Percentiles rank a stretch among this genome's conserved stretches.
Evolutionary conservation across 2,113 vertebrate genomes (phyloP).

Genomic region (Zeus faber): DNA sequence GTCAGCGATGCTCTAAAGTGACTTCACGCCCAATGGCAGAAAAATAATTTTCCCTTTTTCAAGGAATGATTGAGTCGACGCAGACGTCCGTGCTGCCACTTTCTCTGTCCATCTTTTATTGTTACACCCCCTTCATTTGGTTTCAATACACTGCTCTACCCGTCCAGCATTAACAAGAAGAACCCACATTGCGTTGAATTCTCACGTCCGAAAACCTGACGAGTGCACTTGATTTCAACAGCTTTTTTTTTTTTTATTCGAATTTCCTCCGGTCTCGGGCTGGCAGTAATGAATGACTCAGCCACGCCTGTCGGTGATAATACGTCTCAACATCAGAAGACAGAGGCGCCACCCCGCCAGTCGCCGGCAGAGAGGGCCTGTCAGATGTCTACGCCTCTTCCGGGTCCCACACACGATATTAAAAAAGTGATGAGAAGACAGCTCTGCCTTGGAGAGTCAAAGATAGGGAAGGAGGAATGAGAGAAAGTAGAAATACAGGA

Average conservation of each 20-base stretch:
- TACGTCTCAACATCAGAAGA: conserved; percentile 23
- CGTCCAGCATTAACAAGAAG: conserved; percentile 1
- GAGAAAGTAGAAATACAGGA: too few species aligned
- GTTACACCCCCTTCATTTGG: conserved; percentile 4
- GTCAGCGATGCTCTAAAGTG: too few species aligned
- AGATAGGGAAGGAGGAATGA: conserved; percentile 32
- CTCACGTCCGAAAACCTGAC: background rate
- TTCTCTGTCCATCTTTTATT: conserved; percentile 2
- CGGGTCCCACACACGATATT: background rate
- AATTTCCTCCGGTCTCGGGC: too few species aligned
- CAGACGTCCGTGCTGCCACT: too few species aligned
- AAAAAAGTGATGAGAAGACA: conserved; percentile 27
- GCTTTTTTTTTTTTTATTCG: too few species aligned
- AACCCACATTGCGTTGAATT: background rate
- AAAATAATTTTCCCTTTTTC: too few species aligned
- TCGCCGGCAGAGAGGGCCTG: conserved; percentile 24
- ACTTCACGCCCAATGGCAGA: too few species aligned
- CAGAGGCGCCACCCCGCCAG: conserved; percentile 12
- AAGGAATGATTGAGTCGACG: too few species aligned
- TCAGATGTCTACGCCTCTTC: conserved; percentile 28
- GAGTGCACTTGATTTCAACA: conserved; percentile 39
- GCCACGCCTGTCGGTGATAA: conserved; percentile 26
- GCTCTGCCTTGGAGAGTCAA: conserved; percentile 14
- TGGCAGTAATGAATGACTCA: conserved; percentile 3
- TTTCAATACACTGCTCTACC: background rate